A percentile compares a stretch with the other conserved stretches of the same genome.
These are phyloP conservation scores for Adoxophyes honmai DNA, from an alignment of 1,140 invertebrate genomes.

Conservation along the genomic window DNA sequence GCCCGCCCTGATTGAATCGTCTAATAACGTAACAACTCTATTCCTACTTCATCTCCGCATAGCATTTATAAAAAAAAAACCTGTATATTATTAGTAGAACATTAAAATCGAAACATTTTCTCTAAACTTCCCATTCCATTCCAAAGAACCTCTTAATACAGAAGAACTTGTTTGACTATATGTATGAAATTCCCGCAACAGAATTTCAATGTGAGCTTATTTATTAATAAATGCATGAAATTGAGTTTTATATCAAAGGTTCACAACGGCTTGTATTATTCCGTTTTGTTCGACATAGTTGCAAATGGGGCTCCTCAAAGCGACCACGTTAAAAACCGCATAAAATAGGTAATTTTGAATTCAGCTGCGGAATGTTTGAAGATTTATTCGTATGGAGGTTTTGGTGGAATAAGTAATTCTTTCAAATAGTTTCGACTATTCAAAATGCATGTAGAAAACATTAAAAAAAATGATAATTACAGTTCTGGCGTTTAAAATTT, in stretches of 20 bases:
- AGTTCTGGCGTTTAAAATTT: too few species aligned
- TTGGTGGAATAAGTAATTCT: not conserved
- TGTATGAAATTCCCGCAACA: not conserved
- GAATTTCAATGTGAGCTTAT: constrained; percentile 12
- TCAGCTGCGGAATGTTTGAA: constrained; percentile 27
- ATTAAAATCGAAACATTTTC: too few species aligned
- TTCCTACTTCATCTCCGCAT: constrained; percentile 23
- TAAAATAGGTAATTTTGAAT: constrained; percentile 36
- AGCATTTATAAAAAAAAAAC: not conserved
- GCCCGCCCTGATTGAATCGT: constrained; percentile 54
- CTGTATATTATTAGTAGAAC: too few species aligned
- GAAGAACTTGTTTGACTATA: too few species aligned
- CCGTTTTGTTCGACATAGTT: constrained; percentile 23
- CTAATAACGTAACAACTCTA: constrained; percentile 48
- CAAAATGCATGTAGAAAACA: too few species aligned
- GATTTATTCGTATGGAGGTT: constrained; percentile 15
- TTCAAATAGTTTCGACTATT: too few species aligned
- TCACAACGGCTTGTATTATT: constrained; percentile 14
- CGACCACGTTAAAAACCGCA: constrained; percentile 26
- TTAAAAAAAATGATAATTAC: too few species aligned
- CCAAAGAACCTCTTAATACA: too few species aligned
- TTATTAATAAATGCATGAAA: constrained; percentile 16
- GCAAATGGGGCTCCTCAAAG: constrained; percentile 29
- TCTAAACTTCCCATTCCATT: too few species aligned
- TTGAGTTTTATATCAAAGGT: constrained; percentile 13